phyloP scores from a whole-genome alignment of 2,888 invertebrate genomes.

The Perithous albicinctus region DNA sequence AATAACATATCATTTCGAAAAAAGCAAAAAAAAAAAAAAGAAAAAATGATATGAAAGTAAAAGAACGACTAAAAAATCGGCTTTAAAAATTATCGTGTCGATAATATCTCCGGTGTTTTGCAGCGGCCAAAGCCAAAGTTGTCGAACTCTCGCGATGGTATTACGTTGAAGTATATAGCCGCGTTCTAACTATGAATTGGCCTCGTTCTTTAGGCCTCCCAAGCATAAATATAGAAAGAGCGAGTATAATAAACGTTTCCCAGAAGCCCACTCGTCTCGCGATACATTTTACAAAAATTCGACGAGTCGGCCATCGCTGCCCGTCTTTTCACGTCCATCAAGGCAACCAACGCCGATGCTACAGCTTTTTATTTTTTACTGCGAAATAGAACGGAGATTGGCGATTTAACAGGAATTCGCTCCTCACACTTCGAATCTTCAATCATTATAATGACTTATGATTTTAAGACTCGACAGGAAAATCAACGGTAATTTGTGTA shows the following conservation, averaged over 20 bases:
- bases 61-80: conserved; percentile 15
- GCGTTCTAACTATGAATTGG: conserved; percentile 23
- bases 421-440: conserved; percentile 25
- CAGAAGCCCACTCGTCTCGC: conserved; percentile 59
- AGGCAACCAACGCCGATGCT: conserved; percentile 40
- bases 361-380: conserved; percentile 54
- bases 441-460: conserved; percentile 17
- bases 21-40: not conserved
- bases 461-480: not conserved
- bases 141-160: conserved; percentile 41
- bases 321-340: conserved; percentile 37
- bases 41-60: not conserved
- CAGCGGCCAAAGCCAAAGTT: conserved; percentile 22
- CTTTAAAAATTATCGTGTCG: conserved; percentile 52
- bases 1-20: conserved; percentile 59
- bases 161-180: conserved; percentile 15
- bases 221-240: conserved; percentile 36
- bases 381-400: conserved; percentile 51
- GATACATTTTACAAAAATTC: conserved; percentile 52
- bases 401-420: conserved; percentile 49
- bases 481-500: not conserved
- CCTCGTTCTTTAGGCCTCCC: conserved; percentile 58
- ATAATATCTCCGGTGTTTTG: conserved; percentile 32
- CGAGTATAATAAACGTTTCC: conserved; percentile 63
- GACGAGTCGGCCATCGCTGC: conserved; percentile 60